Percentiles rank a stretch among this genome's conserved stretches.
Evolutionary conservation across 2,113 vertebrate genomes (phyloP).

Genomic region (Callopanchax toddi): DNA sequence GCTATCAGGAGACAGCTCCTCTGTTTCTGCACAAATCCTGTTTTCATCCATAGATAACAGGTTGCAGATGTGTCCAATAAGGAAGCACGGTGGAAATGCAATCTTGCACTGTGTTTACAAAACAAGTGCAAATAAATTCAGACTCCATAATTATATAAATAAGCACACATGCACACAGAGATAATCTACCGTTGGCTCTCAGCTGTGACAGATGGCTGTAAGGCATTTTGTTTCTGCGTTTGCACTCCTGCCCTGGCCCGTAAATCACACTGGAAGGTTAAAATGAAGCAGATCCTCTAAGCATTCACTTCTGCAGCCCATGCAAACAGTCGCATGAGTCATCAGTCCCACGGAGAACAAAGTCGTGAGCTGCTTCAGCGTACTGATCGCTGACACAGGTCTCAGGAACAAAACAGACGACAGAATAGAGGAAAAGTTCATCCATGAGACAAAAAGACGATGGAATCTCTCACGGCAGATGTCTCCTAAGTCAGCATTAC

Average conservation of each 20-base stretch:
- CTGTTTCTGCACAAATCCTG: slow-evolving; percentile 8
- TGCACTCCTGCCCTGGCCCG: background rate
- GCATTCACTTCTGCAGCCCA: slow-evolving; percentile 22
- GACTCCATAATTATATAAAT: slow-evolving; percentile 6
- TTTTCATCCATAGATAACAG: slow-evolving; percentile 13
- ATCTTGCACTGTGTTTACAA: slow-evolving; percentile 4
- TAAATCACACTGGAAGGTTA: slow-evolving; percentile 32
- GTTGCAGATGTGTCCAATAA: slow-evolving; percentile 41
- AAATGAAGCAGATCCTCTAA: slow-evolving; percentile 25
- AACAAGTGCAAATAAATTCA: background rate
- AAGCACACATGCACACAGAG: slow-evolving; percentile 1
- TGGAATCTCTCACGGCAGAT: slow-evolving; percentile 4
- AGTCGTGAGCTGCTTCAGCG: slow-evolving; percentile 14
- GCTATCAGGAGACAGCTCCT: slow-evolving; percentile 4
- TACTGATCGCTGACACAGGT: slow-evolving; percentile 36
- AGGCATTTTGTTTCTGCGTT: slow-evolving; percentile 19
- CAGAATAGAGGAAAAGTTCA: background rate
- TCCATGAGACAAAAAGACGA: slow-evolving; percentile 6
- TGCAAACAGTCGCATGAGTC: slow-evolving; percentile 25
- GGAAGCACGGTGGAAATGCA: slow-evolving; percentile 16
- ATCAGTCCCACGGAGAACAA: slow-evolving; percentile 28
- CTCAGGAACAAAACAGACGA: background rate
- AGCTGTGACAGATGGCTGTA: background rate
- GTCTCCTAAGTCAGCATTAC: slow-evolving; percentile 8
- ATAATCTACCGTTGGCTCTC: slow-evolving; percentile 2